Evolutionary conservation across 1,140 invertebrate species (phyloP).

Genomic region (Homalodisca vitripennis): DNA sequence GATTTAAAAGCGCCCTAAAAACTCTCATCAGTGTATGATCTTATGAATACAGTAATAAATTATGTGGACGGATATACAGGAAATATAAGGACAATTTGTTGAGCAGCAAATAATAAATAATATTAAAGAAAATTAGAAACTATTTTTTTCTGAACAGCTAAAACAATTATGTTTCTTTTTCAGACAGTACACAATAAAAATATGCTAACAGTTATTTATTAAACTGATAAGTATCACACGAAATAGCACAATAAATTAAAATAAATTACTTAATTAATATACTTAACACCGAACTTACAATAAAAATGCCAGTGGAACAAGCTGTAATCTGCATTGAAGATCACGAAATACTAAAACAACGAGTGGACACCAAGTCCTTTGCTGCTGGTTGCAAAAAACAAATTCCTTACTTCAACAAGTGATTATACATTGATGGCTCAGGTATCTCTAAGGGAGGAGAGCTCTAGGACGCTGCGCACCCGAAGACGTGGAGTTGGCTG

Average conservation of each 20-base stretch:
- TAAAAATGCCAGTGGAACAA: no score
- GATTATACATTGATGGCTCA: background rate
- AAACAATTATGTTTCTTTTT: no score
- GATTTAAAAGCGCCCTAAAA: background rate
- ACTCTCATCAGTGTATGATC: slow-evolving; percentile 1
- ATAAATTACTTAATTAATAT: no score
- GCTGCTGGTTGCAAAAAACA: background rate
- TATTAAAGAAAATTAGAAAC: background rate
- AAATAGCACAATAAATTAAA: no score
- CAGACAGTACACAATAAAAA: no score
- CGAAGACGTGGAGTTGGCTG: slow-evolving; percentile 10
- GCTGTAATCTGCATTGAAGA: background rate
- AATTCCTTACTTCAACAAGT: slow-evolving; percentile 2
- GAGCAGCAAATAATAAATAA: background rate
- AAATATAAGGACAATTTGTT: slow-evolving; percentile 4
- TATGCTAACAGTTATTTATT: no score
- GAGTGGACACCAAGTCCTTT: background rate
- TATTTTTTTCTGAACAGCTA: background rate
- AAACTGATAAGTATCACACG: no score
- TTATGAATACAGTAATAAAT: slow-evolving; percentile 5
- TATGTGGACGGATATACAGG: slow-evolving; percentile 13
- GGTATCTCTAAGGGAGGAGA: no score
- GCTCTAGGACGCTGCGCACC: slow-evolving; percentile 1
- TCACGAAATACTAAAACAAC: background rate
- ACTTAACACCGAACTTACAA: no score